Evolutionary conservation across 2,888 invertebrate genomes (phyloP).

Genomic region (Venustoraphidia nigricollis): DNA sequence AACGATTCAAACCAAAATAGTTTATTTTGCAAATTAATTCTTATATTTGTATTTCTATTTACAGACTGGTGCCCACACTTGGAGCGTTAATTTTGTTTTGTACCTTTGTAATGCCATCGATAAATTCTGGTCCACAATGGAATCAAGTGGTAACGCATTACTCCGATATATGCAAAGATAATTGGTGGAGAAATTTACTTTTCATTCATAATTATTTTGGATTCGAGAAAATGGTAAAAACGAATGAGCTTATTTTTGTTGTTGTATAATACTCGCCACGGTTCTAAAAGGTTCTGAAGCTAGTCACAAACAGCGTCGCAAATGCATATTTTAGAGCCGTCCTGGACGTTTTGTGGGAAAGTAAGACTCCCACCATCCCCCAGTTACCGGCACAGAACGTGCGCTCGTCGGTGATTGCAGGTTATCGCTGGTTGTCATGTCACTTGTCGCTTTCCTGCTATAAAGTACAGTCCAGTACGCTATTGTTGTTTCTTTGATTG

Average conservation of each 20-base stretch:
- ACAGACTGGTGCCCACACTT: constrained; percentile 44
- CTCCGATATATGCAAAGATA: constrained; percentile 46
- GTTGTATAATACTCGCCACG: constrained; percentile 1
- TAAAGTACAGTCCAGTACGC: too few relatives aligned
- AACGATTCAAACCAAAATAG: too few relatives aligned
- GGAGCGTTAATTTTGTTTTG: constrained; percentile 49
- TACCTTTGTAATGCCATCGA: constrained; percentile 44
- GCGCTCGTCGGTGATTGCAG: too few relatives aligned
- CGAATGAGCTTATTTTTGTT: background rate
- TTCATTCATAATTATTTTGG: constrained; percentile 61
- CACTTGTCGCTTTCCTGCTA: too few relatives aligned
- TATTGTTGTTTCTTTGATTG: too few relatives aligned
- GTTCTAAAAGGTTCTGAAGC: too few relatives aligned
- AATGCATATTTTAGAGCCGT: too few relatives aligned
- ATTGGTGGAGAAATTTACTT: constrained; percentile 55
- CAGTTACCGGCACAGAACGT: too few relatives aligned
- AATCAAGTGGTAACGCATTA: constrained; percentile 50
- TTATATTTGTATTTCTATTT: constrained; percentile 6
- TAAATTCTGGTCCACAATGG: constrained; percentile 52
- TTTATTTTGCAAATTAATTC: background rate
- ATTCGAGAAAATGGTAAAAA: constrained; percentile 48
- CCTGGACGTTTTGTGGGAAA: too few relatives aligned
- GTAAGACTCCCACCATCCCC: too few relatives aligned
- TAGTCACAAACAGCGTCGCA: too few relatives aligned
- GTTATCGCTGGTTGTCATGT: too few relatives aligned